Evolutionary conservation across 92 coral and sea anemone species (phyloP), one percentile per base, ranked within the genome.

Genomic region (Paragorgia papillata): DNA sequence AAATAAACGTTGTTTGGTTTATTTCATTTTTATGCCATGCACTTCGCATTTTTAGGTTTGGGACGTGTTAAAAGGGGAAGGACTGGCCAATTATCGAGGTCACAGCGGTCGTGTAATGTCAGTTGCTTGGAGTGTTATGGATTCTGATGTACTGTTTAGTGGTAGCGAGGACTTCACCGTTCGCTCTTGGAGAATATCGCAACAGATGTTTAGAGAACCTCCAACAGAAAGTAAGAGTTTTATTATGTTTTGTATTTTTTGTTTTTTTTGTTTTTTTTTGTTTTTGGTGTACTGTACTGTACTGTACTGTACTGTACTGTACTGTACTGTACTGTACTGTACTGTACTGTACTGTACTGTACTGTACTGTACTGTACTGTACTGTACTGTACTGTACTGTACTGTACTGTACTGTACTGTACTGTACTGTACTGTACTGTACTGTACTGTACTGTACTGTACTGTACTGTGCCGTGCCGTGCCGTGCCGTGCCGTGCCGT

Each of bases 151-250:
- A 21, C 85, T 91, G 77, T 95, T 84, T 67, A 95, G 97, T 31
- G 99, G 99, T 1, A 92, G 99, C 18, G 99, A 91, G 70, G 99
- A 95, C 62, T 96, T 96, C 14, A 91, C 99, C 7, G 97, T 87
- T 26, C 85, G 96, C 26, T 89, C 92, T 10, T 95, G 99, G 99
- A 89, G 87, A 78, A 84, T 92, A 22, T 89, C 90, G 24, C 57
- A 61, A 18, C 96, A 86, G 67, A 55, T 80, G 13, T 81, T 86
- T 57, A 71, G 66, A 29, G 94, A 88, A 7, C 97, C 97, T 2
- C 97, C 97, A 2, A 77, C 70, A 3, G 62, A 80, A 24, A 90
- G 97, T 92, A 40, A 31, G 85, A 46, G 53, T n/a, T 7, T 2
- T 15, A 15, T 46, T 7, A 9, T 46, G 2, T 9, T 46, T 46